These are phyloP conservation scores for Drosophila bocki DNA, from an alignment of 1,140 invertebrate species.

Conservation along the genomic window DNA sequence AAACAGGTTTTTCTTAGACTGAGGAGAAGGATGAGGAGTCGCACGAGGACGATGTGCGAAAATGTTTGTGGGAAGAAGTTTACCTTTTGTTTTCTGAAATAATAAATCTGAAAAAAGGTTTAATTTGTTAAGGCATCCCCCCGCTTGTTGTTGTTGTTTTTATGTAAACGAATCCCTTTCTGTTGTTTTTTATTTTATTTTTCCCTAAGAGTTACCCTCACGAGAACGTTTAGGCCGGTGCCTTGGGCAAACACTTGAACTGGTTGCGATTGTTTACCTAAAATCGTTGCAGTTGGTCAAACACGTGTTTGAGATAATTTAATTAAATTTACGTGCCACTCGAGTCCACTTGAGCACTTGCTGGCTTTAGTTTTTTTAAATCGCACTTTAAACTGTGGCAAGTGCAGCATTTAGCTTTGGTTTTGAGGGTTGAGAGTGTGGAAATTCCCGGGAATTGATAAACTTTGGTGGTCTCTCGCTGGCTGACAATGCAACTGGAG, in stretches of 20 bases:
- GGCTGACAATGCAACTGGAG: slow-evolving; percentile 65
- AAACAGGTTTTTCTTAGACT: slow-evolving; percentile 28
- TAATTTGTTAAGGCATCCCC: background rate
- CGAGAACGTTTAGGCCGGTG: slow-evolving; percentile 66
- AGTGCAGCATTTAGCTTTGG: slow-evolving; percentile 53
- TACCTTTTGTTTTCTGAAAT: slow-evolving; percentile 19
- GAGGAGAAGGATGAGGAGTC: background rate
- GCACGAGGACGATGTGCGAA: slow-evolving; percentile 20
- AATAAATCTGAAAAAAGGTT: slow-evolving; percentile 48
- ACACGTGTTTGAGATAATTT: slow-evolving; percentile 84
- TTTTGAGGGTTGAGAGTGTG: background rate
- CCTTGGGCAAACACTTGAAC: slow-evolving; percentile 78
- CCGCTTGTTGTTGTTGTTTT: slow-evolving; percentile 28
- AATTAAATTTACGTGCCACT: slow-evolving; percentile 81
- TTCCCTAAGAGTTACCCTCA: slow-evolving; percentile 36
- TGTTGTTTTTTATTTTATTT: background rate
- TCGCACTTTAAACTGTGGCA: slow-evolving; percentile 53
- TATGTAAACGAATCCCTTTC: slow-evolving; percentile 63
- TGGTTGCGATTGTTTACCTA: slow-evolving; percentile 74
- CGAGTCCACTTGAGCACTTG: slow-evolving; percentile 61
- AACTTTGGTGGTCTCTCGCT: slow-evolving; percentile 65
- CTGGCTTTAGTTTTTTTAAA: slow-evolving; percentile 12
- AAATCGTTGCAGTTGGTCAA: slow-evolving; percentile 84
- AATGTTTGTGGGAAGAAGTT: slow-evolving; percentile 39
- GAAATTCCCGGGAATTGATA: slow-evolving; percentile 19